Evolutionary conservation across 2,113 vertebrate genomes (phyloP), one percentile per base, ranked within the genome.

Genomic region (Crocuta crocuta): DNA sequence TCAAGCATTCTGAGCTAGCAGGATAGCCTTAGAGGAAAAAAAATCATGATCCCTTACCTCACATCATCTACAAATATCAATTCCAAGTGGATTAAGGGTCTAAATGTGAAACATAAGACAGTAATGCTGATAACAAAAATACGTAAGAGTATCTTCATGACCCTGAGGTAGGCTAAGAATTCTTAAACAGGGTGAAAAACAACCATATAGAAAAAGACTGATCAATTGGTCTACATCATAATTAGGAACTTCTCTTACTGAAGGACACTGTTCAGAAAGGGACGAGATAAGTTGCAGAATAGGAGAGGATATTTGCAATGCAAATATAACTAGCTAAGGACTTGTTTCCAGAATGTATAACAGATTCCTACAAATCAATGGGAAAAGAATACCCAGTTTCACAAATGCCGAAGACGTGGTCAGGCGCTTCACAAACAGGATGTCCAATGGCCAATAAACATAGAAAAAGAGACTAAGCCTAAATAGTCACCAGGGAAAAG

Each of bases 31-130:
- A 80, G 13, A 84, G 68, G 86, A 78, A 50, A 90, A 74, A 85
- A 92, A 65, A 74, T 61, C 10, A 23, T 9, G 10, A 85, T 70
- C 33, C 31, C 66, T 43, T 89, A 73, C 23, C 31, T 85, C 24
- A 94, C 2, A 50, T 45, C 82, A 94, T 86, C 65, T 73, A 50
- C 39, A 78, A 43, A 66, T 96, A 65, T 55, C 28, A 93, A 19
- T 92, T 93, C 76, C 50, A 91, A 87, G 33, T 96, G 7, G 9
- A 74, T 48, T 91, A 58, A 91, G 50, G 76, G 65, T 94, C n/a
- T 93, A 80, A 85, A 50, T 91, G 35, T 68, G 63, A 86, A 94
- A 1, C 8, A n/a, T 48, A 48, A 93, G 88, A 85, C 35, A 66
- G 33, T 78, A 89, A 85, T 65, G 10, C 63, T 81, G 65, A 35